Base-by-base conservation (phyloP, 2,888 invertebrate species). In the Dexiosoma caninum region DNA sequence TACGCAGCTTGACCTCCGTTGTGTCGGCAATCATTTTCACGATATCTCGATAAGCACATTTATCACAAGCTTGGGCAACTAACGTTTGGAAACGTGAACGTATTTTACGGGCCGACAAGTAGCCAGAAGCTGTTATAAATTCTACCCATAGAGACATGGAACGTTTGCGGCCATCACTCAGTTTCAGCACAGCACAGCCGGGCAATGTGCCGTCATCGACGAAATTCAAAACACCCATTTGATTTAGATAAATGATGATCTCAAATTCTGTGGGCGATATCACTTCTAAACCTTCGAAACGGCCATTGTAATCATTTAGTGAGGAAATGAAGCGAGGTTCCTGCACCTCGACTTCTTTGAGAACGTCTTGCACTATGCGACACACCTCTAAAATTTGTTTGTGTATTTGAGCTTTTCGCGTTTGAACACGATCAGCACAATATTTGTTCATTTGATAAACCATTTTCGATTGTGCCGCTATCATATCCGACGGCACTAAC, bases 81-180 rank as follows among this genome's bases (percentile, higher is more conserved):
- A 97, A 90, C 0, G 96, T 96, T 90, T 97, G 98, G 91, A 98
- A 98, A 12, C 98, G 92, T 51, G 97, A 97, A 75, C 98, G 93
- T 85, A 98, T 98, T 91, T 98, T 98, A 49, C 98, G 92, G n/a
- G 98, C 98, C 0, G 97, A 97, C 70, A 98, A 91, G 90, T 98
- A 98, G 4, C 98, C 98, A 4, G 97, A 97, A 8, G 98, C 98
- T 5, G 98, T 98, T 88, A 98, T 98, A 91, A 98, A 98, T 91
- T 98, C 98, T 67, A 98, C 98, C 98, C 98, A 98, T 19, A 98
- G 92, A 5, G 98, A 98, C 98, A 98, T 98, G 85, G 97, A 97
- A 70, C 98, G 93, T 90, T 98, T 98, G 83, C 98, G 93, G 82
- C 98, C 98, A 91, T 98, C 98, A 92, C 96, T 96, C 42, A 98